Evolutionary conservation across 2,113 vertebrate species (phyloP).

Genomic region (Hemicordylus capensis): DNA sequence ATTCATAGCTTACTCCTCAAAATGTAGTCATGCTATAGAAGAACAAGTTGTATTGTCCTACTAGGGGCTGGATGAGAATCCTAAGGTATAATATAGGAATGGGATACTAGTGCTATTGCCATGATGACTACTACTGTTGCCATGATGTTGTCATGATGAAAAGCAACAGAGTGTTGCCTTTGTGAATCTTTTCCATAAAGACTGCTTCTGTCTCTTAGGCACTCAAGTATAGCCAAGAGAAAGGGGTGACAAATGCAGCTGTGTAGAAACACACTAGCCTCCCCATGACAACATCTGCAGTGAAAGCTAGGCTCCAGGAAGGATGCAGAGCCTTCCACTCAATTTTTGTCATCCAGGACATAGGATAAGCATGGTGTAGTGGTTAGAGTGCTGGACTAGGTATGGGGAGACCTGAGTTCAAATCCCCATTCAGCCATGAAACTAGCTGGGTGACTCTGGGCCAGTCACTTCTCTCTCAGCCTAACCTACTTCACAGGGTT

Average conservation of each 20-base stretch:
- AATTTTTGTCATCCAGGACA: no score
- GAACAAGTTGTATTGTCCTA: slow-evolving; percentile 21
- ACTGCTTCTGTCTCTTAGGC: background rate
- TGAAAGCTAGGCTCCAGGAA: background rate
- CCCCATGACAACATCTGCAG: background rate
- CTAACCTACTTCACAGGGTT: no score
- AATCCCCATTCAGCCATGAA: background rate
- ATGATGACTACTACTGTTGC: background rate
- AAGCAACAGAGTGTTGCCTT: background rate
- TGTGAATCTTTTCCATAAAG: background rate
- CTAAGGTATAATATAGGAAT: background rate
- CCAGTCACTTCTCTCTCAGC: no score
- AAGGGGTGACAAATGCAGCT: background rate
- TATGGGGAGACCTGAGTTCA: no score
- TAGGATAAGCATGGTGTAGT: no score
- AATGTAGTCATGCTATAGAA: background rate
- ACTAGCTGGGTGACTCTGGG: no score
- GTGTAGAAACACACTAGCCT: background rate
- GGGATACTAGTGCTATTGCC: background rate
- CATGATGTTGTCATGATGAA: no score
- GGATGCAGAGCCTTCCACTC: no score
- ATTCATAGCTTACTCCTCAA: slow-evolving; percentile 20
- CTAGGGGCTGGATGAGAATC: background rate
- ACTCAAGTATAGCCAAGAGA: background rate
- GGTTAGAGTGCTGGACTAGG: no score